A percentile compares a stretch with the other conserved stretches of the same genome.
Evolutionary conservation across 2,113 vertebrate species (phyloP).

Genomic region (Larimichthys polyactis): DNA sequence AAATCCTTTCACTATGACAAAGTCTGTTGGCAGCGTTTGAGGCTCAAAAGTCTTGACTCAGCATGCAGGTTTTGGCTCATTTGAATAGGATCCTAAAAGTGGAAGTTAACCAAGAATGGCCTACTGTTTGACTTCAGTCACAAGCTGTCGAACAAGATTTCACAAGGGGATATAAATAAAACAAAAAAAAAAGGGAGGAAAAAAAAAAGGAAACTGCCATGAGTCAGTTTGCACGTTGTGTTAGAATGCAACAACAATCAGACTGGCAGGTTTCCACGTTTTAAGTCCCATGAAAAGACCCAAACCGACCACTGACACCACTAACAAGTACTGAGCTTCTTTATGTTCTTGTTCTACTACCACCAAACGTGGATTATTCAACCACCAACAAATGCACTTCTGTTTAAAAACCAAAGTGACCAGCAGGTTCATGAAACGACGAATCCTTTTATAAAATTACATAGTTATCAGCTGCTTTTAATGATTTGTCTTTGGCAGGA

Average conservation of each 20-base stretch:
- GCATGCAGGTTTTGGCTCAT: not conserved
- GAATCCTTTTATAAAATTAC: not conserved
- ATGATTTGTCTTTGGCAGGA: not conserved
- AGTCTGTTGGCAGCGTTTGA: not conserved
- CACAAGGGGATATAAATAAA: not conserved
- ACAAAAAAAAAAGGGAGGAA: not conserved
- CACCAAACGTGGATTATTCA: constrained; percentile 1
- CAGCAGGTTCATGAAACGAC: not conserved
- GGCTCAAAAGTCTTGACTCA: constrained; percentile 6
- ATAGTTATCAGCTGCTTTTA: not conserved
- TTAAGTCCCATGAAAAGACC: not conserved
- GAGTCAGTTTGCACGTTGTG: not conserved
- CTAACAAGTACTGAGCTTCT: too few species aligned
- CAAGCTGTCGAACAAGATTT: constrained; percentile 15
- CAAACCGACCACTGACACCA: too few species aligned
- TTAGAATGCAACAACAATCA: not conserved
- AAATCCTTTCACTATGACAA: not conserved
- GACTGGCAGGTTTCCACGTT: not conserved
- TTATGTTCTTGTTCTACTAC: too few species aligned
- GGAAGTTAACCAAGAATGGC: constrained; percentile 31
- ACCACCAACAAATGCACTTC: not conserved
- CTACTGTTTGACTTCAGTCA: not conserved
- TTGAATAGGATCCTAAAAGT: constrained; percentile 13
- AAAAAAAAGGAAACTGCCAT: constrained; percentile 13
- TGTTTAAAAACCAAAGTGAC: not conserved